Conservation (phyloP, 2,797 vertebrate genomes). For the Neosalanx taihuensis region DNA sequence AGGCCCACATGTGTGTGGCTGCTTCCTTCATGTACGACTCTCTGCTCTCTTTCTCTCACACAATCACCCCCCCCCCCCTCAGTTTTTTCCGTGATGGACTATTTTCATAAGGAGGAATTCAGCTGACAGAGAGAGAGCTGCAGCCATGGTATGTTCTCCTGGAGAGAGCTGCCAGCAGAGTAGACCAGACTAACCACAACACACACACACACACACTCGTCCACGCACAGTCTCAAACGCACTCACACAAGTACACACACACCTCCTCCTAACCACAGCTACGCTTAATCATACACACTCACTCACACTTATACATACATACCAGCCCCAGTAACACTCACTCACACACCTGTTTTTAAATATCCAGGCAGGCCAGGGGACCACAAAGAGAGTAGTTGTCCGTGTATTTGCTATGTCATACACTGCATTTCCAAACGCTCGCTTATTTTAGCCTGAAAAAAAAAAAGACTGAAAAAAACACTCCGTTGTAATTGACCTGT, state of each 20-base stretch:
- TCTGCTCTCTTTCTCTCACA: not conserved
- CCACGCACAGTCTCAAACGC: slow-evolving; percentile 7
- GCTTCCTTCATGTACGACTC: not conserved
- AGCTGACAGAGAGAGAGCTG: slow-evolving; percentile 63
- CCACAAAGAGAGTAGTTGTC: slow-evolving; percentile 51
- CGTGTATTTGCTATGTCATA: slow-evolving; percentile 33
- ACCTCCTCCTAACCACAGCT: slow-evolving; percentile 15
- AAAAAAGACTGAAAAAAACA: slow-evolving; percentile 33
- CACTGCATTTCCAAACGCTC: slow-evolving; percentile 36
- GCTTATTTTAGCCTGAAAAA: slow-evolving; percentile 47
- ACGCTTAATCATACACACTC: not conserved
- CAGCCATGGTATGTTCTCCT: slow-evolving; percentile 63
- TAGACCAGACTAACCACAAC: slow-evolving; percentile 50
- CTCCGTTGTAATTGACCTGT: slow-evolving; percentile 31
- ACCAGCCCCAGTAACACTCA: not conserved
- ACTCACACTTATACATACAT: slow-evolving; percentile 11
- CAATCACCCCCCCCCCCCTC: slow-evolving; percentile 16
- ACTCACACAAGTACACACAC: slow-evolving; percentile 27
- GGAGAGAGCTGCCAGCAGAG: slow-evolving; percentile 52
- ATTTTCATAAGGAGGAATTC: slow-evolving; percentile 69
- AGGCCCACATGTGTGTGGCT: slow-evolving; percentile 7
- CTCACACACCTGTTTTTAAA: slow-evolving; percentile 21
- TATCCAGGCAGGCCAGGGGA: not conserved
- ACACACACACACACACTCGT: slow-evolving; percentile 35
- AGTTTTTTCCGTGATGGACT: slow-evolving; percentile 54